Base-by-base conservation (phyloP, 2,113 vertebrate species). In the Hirundichthys speculiger region DNA sequence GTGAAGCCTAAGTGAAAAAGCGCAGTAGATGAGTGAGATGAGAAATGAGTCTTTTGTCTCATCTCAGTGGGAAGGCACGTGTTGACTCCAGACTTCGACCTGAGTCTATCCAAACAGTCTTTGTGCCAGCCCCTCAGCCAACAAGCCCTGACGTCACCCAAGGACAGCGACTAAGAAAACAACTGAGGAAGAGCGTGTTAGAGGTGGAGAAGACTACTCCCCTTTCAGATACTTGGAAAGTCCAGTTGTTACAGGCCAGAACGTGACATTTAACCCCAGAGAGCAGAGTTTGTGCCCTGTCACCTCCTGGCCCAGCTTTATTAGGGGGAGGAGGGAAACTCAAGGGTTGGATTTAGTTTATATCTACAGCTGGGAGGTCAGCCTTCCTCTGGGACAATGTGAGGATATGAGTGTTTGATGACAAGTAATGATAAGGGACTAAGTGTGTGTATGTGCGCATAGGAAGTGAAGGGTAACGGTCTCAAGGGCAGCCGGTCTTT, bases 381-480 rank as follows among this genome's bases (percentile, higher is more conserved):
- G 83, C 82, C 72, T 91, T 87, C 88, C 91, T 89, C 76, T 64
- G 88, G 89, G 88, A 92, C 89, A 92, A 92, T 92, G 87, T 73
- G 80, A 93, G 89, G 91, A 93, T 92, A 85, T 91, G 92, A 92
- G 73, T 85, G 83, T 84, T 88, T 86, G 90, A 92, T 93, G 87
- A 88, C 83, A 86, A 86, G 67, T 16, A 24, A 42, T 14, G 88
- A 91, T 92, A 93, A 89, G 67, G 55, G 50, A 22, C 56, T 75
- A 19, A 16, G 19, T 61, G 60, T 34, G 53, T 63, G 58, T 25
- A 27, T 30, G 57, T 58, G 74, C 64, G 57, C 24, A 40, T 52
- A 59, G 51, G 68, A 49, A 61, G 68, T 2, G 13, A 22, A 38
- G 74, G 57, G 43, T 39, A 19, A 21, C 19, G 58, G 49, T 47